These are phyloP conservation scores for Hemibagrus guttatus DNA, from an alignment of 2,797 vertebrate genomes.

Conservation along the genomic window DNA sequence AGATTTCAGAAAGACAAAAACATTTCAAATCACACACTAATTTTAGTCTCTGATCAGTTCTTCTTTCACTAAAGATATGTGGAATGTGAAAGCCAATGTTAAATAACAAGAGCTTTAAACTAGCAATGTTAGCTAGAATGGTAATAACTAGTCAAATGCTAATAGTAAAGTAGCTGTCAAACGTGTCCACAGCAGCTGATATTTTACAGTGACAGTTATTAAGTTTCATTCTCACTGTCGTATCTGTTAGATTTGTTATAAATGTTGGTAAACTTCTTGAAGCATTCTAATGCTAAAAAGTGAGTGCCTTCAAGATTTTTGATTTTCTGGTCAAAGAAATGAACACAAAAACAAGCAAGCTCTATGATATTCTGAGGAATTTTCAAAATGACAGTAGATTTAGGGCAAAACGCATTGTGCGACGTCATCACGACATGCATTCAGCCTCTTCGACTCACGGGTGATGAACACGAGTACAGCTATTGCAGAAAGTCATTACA, in stretches of 20 bases:
- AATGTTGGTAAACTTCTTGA: neutral
- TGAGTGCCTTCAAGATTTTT: neutral
- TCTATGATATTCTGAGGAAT: too few relatives aligned
- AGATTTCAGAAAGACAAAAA: neutral
- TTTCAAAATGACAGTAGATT: too few relatives aligned
- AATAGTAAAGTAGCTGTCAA: neutral
- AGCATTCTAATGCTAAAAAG: neutral
- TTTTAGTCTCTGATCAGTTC: neutral
- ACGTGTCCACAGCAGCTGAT: neutral
- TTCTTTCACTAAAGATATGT: neutral
- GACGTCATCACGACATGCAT: too few relatives aligned
- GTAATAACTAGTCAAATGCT: neutral
- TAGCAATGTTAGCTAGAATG: too few relatives aligned
- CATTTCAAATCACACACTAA: neutral
- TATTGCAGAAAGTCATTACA: too few relatives aligned
- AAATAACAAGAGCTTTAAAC: neutral
- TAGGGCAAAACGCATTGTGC: too few relatives aligned
- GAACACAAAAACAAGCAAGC: too few relatives aligned
- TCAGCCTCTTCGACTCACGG: too few relatives aligned
- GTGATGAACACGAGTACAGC: too few relatives aligned
- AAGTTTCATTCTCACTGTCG: neutral
- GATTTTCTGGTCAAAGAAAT: too few relatives aligned
- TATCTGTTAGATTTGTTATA: neutral
- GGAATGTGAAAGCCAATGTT: neutral
- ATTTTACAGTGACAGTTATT: neutral